phyloP scores from a whole-genome alignment of 1,140 invertebrate species.

The Aphaenogaster ashmeadi region DNA sequence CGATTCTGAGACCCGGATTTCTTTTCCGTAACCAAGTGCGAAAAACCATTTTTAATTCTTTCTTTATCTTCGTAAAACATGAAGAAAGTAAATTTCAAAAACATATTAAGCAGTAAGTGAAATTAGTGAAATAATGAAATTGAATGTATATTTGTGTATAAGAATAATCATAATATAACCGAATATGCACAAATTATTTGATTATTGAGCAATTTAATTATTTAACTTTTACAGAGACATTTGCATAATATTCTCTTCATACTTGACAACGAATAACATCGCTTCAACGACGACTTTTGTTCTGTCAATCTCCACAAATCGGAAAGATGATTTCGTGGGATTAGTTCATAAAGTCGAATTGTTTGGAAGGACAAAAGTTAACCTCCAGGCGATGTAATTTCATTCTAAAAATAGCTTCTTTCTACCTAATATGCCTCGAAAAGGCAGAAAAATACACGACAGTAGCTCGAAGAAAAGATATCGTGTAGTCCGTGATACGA shows the following conservation, averaged over 20 bases:
- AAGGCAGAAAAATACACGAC: constrained; percentile 25
- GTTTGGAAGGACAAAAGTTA: constrained; percentile 13
- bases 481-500: constrained; percentile 13
- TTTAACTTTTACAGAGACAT: neutral
- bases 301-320: neutral
- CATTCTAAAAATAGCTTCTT: constrained; percentile 31
- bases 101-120: neutral
- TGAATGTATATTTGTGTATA: neutral
- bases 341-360: constrained; percentile 40
- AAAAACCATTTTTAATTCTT: constrained; percentile 22
- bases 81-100: neutral
- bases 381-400: constrained; percentile 18
- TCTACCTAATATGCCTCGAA: constrained; percentile 14
- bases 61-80: neutral
- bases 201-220: neutral
- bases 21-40: neutral
- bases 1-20: neutral
- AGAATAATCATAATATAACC: neutral
- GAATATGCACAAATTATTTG: constrained; percentile 24
- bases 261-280: constrained; percentile 22
- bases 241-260: neutral
- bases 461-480: constrained; percentile 3
- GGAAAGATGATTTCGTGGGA: constrained; percentile 15
- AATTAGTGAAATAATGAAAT: neutral
- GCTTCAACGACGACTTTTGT: neutral